phyloP scores from a whole-genome alignment of 2,113 vertebrate genomes.

The Vulpes vulpes region DNA sequence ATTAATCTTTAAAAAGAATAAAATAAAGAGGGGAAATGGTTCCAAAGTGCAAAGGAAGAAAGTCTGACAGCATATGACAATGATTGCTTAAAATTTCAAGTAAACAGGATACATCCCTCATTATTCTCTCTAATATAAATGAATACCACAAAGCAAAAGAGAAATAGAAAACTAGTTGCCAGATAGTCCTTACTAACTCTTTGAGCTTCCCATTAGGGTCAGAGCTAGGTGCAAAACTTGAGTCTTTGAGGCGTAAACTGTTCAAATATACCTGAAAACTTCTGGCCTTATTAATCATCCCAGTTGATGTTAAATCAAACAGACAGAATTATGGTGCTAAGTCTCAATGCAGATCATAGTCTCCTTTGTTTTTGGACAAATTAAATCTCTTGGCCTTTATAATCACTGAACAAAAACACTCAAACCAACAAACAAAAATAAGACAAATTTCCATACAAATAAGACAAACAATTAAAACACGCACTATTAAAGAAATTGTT shows the following conservation, averaged over 20 bases:
- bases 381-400: not conserved
- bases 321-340: not conserved
- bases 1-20: not conserved
- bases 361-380: not conserved
- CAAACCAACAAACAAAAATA: not conserved
- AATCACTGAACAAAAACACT: constrained; percentile 11
- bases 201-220: not conserved
- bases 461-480: not conserved
- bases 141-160: not conserved
- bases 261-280: constrained; percentile 24
- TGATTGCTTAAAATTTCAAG: not conserved
- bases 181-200: not conserved
- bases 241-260: not conserved
- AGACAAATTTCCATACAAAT: not conserved
- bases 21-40: not conserved
- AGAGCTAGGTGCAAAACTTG: not conserved
- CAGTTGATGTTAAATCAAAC: not conserved
- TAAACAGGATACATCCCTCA: not conserved
- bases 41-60: not conserved
- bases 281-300: not conserved
- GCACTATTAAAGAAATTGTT: not conserved
- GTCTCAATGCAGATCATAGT: not conserved
- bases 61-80: not conserved
- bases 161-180: not conserved
- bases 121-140: not conserved